Conservation (phyloP, 2,888 invertebrate species). For the Siphlonurus alternatus region DNA sequence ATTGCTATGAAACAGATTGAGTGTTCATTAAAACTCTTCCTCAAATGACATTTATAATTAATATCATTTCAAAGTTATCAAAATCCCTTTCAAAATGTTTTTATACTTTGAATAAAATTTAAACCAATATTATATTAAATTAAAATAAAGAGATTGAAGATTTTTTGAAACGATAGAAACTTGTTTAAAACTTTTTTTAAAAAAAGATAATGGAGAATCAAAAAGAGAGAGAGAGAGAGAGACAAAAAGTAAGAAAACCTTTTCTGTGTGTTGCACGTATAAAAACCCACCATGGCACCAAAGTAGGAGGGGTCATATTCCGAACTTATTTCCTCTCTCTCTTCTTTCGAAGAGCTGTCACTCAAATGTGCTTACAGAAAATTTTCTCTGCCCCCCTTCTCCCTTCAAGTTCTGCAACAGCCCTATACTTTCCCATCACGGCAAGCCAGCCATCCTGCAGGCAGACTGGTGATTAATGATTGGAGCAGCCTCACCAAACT, state of each 20-base stretch:
- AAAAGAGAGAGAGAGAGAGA: neutral
- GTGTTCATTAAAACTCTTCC: too few species aligned
- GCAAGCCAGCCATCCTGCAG: neutral
- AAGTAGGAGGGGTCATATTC: neutral
- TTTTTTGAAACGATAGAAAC: neutral
- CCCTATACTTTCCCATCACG: neutral
- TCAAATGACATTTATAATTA: too few species aligned
- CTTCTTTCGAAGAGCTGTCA: neutral
- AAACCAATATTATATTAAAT: too few species aligned
- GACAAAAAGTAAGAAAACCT: neutral
- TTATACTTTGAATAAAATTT: too few species aligned
- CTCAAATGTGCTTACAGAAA: neutral
- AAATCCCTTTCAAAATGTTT: too few species aligned
- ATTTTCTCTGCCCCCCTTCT: neutral
- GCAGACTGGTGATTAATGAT: neutral
- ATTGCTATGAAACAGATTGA: too few species aligned
- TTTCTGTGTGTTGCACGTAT: too few species aligned
- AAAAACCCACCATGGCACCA: too few species aligned
- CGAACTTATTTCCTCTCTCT: neutral
- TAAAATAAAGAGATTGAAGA: too few species aligned
- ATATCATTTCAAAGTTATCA: too few species aligned
- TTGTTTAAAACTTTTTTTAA: neutral
- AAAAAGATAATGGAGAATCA: slow-evolving; percentile 1
- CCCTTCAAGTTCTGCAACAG: neutral
- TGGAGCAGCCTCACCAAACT: neutral